phyloP scores from a whole-genome alignment of 2,113 vertebrate genomes.

The Brachypodius melanocephalos region DNA sequence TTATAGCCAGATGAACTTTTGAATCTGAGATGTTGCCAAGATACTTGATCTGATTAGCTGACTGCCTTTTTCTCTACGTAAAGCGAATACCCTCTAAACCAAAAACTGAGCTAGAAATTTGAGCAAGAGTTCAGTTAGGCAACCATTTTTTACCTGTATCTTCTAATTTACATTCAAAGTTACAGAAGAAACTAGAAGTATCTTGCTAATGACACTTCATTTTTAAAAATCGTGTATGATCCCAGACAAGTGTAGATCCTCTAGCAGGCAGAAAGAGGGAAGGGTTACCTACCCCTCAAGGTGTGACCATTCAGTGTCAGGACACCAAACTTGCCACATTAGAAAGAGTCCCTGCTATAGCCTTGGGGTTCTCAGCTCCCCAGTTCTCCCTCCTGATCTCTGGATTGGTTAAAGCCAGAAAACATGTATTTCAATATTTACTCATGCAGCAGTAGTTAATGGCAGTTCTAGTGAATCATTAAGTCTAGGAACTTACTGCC shows the following conservation, averaged over 20 bases:
- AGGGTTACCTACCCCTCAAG: too few relatives aligned
- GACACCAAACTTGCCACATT: background rate
- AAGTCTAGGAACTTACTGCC: background rate
- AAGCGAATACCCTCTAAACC: background rate
- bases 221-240: background rate
- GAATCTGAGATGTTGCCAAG: background rate
- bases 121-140: background rate
- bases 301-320: fast-evolving
- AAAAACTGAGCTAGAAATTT: background rate
- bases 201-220: background rate
- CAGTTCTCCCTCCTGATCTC: background rate
- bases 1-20: background rate
- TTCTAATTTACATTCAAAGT: background rate
- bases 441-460: background rate
- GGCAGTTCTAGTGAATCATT: background rate
- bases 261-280: background rate
- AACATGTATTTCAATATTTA: background rate
- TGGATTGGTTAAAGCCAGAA: background rate
- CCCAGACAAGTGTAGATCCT: background rate
- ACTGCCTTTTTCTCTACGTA: background rate
- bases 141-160: background rate
- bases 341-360: background rate
- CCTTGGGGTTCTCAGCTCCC: background rate
- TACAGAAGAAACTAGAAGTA: background rate
- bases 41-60: background rate